A percentile compares a stretch with the other conserved stretches of the same genome.
phyloP scores from a whole-genome alignment of 2,113 vertebrate species.

The Psettodes erumei region DNA sequence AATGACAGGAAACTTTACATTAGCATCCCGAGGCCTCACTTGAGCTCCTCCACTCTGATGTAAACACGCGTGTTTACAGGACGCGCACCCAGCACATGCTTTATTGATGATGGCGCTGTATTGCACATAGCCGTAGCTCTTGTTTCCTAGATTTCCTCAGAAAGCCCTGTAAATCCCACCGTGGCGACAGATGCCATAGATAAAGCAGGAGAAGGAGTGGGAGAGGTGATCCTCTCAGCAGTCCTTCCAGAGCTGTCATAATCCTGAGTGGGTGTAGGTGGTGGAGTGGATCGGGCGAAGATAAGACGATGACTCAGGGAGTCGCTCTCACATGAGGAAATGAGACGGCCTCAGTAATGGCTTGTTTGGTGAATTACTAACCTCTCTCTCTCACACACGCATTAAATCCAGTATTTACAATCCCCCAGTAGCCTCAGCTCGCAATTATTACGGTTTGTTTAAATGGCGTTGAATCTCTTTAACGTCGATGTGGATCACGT shows the following conservation, averaged over 20 bases:
- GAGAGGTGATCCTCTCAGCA: conserved; percentile 57
- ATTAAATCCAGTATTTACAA: conserved; percentile 48
- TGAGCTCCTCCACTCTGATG: neutral
- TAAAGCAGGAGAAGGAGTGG: conserved; percentile 49
- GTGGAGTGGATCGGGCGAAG: conserved; percentile 44
- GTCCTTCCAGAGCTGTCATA: conserved; percentile 55
- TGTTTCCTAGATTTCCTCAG: conserved; percentile 13
- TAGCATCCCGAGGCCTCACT: conserved; percentile 12
- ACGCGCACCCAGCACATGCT: neutral
- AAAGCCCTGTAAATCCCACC: conserved; percentile 13
- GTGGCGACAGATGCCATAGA: conserved; percentile 23
- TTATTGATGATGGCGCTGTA: conserved; percentile 1
- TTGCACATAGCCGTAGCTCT: conserved; percentile 6
- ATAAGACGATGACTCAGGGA: conserved; percentile 63
- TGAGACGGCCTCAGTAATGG: conserved; percentile 43
- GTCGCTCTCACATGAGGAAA: conserved; percentile 56
- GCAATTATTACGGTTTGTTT: conserved; percentile 22
- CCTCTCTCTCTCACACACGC: conserved; percentile 14
- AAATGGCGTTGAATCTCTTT: conserved; percentile 6
- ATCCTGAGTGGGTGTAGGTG: conserved; percentile 69
- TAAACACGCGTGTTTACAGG: neutral
- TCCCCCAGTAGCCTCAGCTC: conserved; percentile 4
- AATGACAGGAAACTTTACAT: conserved; percentile 31
- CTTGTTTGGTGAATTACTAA: conserved; percentile 45
- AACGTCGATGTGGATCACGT: conserved; percentile 29